Evolutionary conservation across 53 echinoderm and acorn worm genomes (phyloP), one percentile per base, ranked within the genome.

Genomic region (Echinarachnius parma): DNA sequence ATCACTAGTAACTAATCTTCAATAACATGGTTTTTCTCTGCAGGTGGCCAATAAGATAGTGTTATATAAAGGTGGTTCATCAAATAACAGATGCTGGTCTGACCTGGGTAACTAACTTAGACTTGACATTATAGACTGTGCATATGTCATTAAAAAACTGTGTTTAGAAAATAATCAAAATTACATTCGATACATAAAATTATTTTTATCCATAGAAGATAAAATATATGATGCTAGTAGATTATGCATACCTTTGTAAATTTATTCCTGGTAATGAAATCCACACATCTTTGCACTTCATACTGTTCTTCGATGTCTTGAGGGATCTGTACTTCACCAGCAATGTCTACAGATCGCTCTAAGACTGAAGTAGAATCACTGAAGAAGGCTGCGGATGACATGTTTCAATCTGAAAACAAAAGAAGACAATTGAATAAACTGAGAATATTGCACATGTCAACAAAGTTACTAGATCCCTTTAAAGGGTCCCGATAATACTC

Each of bases 231-330:
- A 5, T 28, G 15, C 5, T 3, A 36, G 25, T 28, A 28, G 13
- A 25, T 19, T 1, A 15, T 53, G 35, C 72, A 55, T 82, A 86
- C 93, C 81, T 47, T 86, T 31, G 49, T 60, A 31, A 77, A 93
- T 27, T 46, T 32, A 57, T 86, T 60, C 37, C 63, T 62, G 46
- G 75, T 77, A 45, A 93, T 80, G 44, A 89, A 93, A 18, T 83
- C 59, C 8, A 66, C 77, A 78, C 93, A 89, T 16, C 68, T 68
- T 61, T 83, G 32, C 33, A 86, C 66, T 75, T 93, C 89, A 66
- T 72, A 89, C 21, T 49, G 58, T 21, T 67, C 70, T 19, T 77
- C 44, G 14, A 67, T 34, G 31, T 86, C 83, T 19, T 53, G 25
- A 4, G 66, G 28, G n/a, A 25, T 8, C 64, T 48, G 49, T 48